Evolutionary conservation across 2,797 vertebrate species (phyloP), one percentile per base, ranked within the genome.

Genomic region (Chrosomus eos): DNA sequence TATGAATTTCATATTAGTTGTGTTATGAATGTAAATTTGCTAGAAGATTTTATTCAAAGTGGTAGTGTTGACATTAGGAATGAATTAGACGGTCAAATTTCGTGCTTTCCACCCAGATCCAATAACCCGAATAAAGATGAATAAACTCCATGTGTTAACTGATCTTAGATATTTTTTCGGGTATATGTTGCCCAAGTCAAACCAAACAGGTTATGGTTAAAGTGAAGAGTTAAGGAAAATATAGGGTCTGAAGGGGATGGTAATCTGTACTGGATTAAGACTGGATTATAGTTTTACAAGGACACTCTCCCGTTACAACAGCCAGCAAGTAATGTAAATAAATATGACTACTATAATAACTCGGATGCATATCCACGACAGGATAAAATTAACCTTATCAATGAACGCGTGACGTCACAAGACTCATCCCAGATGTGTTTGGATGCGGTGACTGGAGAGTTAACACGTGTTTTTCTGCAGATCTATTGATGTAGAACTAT

Each of bases 261-360:
- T 91, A 88, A 88, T 90, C 86, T 74, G 91, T 87, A 86, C 62
- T 89, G 92, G 94, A 94, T 95, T 95, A 95, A 82, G 67, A 73
- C 28, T 79, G 93, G 93, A 94, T 95, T 95, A 94, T 87, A 53
- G 90, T 82, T 91, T 71, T 86, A 71, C 92, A 92, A 93, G 93
- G 93, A 92, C 93, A 89, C 89, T 80, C 83, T 18, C n/a, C 38
- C 67, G n/a, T 48, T 82, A 43, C 14, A 60, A 72, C 64, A 23
- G 10, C 10, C 55, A 60, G n/a, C 84, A 83, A 84, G 81, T 83
- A 55, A 21, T 83, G 88, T 80, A 58, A 70, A 51, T 78, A 58
- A 70, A 55, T 83, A 55, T 9, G 53, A 81, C 76, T 33, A 14
- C 71, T n/a, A 66, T 82, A 78, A 77, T 78, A 67, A 10, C 10